A percentile compares a stretch with the other conserved stretches of the same genome.
Conservation (phyloP, 2,113 vertebrate species). For the Nanorana parkeri region DNA sequence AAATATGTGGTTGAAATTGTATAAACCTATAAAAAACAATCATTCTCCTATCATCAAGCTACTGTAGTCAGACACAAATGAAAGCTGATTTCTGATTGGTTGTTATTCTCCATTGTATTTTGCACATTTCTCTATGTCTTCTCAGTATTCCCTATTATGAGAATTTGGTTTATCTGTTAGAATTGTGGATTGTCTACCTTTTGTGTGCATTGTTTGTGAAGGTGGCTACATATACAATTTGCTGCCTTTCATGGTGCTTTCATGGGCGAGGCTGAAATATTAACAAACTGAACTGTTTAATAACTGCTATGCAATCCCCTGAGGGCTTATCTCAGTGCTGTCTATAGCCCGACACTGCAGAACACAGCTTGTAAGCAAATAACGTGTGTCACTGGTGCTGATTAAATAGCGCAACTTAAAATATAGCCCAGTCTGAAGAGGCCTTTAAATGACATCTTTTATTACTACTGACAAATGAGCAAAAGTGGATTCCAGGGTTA, state of each 20-base stretch:
- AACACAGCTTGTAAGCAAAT: slow-evolving; percentile 62
- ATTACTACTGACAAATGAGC: neutral
- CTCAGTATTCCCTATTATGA: no score
- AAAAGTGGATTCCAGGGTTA: neutral
- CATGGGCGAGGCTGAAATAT: slow-evolving; percentile 69
- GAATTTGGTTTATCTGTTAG: no score
- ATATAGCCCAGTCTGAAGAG: slow-evolving; percentile 1
- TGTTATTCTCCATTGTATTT: no score
- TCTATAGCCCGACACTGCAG: slow-evolving; percentile 37
- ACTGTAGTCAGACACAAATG: no score
- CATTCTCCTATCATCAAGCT: no score
- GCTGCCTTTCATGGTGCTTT: neutral
- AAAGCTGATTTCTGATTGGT: no score
- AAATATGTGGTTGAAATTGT: no score
- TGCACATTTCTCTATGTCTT: no score
- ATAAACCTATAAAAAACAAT: no score
- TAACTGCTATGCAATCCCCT: slow-evolving; percentile 61
- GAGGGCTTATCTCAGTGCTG: slow-evolving; percentile 59
- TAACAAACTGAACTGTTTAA: slow-evolving; percentile 68
- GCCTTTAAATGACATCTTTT: neutral
- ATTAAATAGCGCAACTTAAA: neutral
- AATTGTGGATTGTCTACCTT: no score
- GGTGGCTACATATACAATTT: neutral
- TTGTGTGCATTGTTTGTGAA: neutral
- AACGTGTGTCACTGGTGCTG: slow-evolving; percentile 47